A percentile compares a stretch with the other conserved stretches of the same genome.
phyloP scores from a whole-genome alignment of 2,888 invertebrate species.

The Hybos culiciformis region DNA sequence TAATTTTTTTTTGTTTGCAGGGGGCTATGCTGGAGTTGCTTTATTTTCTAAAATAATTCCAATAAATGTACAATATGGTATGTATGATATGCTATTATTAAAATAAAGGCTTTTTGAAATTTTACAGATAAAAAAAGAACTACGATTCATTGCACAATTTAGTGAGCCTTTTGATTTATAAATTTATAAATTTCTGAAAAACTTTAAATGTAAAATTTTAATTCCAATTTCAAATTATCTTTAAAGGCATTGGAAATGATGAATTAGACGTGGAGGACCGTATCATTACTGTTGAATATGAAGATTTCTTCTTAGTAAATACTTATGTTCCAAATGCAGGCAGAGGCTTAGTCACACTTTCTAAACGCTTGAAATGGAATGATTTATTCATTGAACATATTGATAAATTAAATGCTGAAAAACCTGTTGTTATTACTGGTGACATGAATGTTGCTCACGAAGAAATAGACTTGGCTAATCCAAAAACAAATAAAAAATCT shows the following conservation, averaged over 20 bases:
- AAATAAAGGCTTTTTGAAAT: no score
- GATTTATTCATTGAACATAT: conserved; percentile 64
- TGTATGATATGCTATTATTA: no score
- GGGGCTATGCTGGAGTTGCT: conserved; percentile 90
- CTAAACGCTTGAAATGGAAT: conserved; percentile 86
- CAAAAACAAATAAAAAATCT: conserved; percentile 79
- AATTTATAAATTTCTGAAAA: no score
- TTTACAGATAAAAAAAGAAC: no score
- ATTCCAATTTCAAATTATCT: no score
- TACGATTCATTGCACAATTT: no score
- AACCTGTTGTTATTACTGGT: conserved; percentile 90
- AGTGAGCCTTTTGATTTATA: no score
- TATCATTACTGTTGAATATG: conserved; percentile 86
- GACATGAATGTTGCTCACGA: conserved; percentile 96
- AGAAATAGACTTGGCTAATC: conserved; percentile 91
- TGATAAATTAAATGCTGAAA: conserved; percentile 65
- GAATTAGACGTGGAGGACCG: conserved; percentile 69
- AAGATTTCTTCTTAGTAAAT: conserved; percentile 76
- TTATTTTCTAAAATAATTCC: conserved; percentile 75
- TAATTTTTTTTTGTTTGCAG: no score
- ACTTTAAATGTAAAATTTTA: no score
- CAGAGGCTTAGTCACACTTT: conserved; percentile 69
- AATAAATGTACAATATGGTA: conserved; percentile 66
- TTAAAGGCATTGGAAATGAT: conserved; percentile 52
- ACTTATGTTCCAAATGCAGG: conserved; percentile 95